Evolutionary conservation across 1,140 invertebrate species (phyloP), one percentile per base, ranked within the genome.

Genomic region (Drosophila truncata): DNA sequence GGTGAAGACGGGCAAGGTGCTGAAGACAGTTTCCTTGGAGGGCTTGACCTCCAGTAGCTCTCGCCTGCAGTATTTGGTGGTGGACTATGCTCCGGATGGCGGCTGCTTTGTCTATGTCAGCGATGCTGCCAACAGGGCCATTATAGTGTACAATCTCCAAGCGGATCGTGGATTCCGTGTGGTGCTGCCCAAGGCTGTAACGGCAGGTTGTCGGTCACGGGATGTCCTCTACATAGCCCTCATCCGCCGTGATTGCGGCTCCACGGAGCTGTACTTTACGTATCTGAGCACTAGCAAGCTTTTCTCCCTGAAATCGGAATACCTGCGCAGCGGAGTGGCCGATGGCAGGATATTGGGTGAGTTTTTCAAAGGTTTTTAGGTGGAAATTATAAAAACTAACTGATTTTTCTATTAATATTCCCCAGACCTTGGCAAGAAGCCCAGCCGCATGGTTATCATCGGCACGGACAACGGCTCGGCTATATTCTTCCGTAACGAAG

Each of bases 61-160:
- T 0, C 93, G 94, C 2, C 76, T 95, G 4, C 95, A 95, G 66
- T 95, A 95, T 78, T 64, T 95, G 9, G 93, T 94, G 14, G 94
- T 95, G n/a, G 95, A 95, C 47, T 95, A 95, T 74, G 72, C 84
- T 0, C 80, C 82, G 14, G 94, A 95, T 63, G 94, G 93, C 3
- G 91, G 93, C 1, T 92, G 88, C 55, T 95, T 94, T 65, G 88
- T 95, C 13, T 96, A 95, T 76, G 93, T 96, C 2, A 94, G 94
- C 25, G 95, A 96, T 91, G 95, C 95, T 3, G 94, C 94, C 2
- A 93, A 94, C 14, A 91, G 94, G 18, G 94, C 95, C 0, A 94
- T 96, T 27, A 91, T 96, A 11, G 95, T 96, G 0, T 95, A 94
- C 67, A 95, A 96, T 75, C 93, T 95, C 2, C 93, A 93, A 23